Evolutionary conservation across 1,140 invertebrate species (phyloP).

Genomic region (Bombus consobrinus): DNA sequence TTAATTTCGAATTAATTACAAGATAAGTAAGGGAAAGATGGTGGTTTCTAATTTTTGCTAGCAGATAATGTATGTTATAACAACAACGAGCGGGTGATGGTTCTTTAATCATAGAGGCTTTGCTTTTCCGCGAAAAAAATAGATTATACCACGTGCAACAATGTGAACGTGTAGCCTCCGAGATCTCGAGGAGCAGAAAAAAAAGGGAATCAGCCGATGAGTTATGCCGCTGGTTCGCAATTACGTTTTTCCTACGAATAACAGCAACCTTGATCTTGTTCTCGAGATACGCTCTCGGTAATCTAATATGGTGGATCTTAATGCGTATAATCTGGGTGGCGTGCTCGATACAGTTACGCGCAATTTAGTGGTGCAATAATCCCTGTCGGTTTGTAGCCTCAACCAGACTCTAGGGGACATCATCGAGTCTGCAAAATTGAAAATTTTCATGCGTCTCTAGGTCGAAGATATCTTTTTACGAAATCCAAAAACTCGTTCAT

Average conservation of each 20-base stretch:
- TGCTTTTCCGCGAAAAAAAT: too few relatives aligned
- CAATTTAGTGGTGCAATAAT: constrained; percentile 55
- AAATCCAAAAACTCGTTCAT: neutral
- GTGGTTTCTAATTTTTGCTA: neutral
- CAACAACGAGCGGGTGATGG: too few relatives aligned
- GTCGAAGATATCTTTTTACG: neutral
- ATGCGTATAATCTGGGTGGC: constrained; percentile 53
- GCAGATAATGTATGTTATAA: neutral
- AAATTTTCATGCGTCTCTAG: neutral
- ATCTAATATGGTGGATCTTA: constrained; percentile 55
- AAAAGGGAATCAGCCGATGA: constrained; percentile 24
- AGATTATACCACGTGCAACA: neutral
- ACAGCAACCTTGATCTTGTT: constrained; percentile 55
- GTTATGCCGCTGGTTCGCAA: constrained; percentile 33
- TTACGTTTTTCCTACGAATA: constrained; percentile 46
- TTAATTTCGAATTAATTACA: neutral
- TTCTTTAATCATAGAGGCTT: too few relatives aligned
- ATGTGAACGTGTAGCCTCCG: neutral
- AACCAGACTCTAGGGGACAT: neutral
- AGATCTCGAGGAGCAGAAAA: neutral
- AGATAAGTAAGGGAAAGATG: neutral
- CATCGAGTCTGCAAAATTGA: neutral
- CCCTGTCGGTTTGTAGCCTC: neutral
- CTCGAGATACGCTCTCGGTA: constrained; percentile 53
- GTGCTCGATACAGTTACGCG: constrained; percentile 53